A percentile compares a stretch with the other conserved stretches of the same genome.
Evolutionary conservation across 2,113 vertebrate species (phyloP).

Genomic region (Rhinolophus ferrumequinum): DNA sequence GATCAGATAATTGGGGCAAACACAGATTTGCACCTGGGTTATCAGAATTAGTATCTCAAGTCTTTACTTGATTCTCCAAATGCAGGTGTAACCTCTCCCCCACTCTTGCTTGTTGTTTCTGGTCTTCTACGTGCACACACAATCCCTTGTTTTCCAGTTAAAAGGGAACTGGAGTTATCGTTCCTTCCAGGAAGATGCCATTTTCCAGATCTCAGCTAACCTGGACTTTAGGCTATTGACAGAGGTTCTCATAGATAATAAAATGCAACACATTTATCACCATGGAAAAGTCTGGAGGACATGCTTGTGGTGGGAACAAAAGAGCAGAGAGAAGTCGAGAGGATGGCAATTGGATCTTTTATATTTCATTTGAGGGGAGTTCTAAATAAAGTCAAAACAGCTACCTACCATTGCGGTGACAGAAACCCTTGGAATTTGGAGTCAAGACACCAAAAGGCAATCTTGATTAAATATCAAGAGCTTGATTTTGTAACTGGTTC

Average conservation of each 20-base stretch:
- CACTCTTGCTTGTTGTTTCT: not conserved
- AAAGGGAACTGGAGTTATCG: not conserved
- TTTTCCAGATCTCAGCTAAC: slow-evolving; percentile 46
- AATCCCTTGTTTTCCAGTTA: slow-evolving; percentile 8
- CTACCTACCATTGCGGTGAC: not conserved
- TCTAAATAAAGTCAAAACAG: slow-evolving; percentile 17
- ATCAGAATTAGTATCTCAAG: not conserved
- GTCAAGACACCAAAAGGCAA: slow-evolving; percentile 6
- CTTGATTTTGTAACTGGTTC: not conserved
- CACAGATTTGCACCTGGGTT: not conserved
- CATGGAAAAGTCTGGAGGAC: not conserved
- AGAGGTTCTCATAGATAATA: not conserved
- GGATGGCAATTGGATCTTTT: not conserved
- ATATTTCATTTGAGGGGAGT: not conserved
- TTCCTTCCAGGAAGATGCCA: not conserved
- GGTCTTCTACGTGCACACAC: not conserved
- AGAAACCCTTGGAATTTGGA: not conserved
- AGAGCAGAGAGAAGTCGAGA: not conserved
- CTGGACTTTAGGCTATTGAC: not conserved
- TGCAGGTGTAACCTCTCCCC: not conserved
- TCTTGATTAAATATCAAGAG: not conserved
- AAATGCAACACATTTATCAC: slow-evolving; percentile 1
- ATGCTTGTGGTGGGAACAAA: not conserved
- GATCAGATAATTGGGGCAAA: not conserved
- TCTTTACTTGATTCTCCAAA: slow-evolving; percentile 11